Evolutionary conservation across 2,888 invertebrate genomes (phyloP), one percentile per base, ranked within the genome.

Genomic region (Lochmaea capreae): DNA sequence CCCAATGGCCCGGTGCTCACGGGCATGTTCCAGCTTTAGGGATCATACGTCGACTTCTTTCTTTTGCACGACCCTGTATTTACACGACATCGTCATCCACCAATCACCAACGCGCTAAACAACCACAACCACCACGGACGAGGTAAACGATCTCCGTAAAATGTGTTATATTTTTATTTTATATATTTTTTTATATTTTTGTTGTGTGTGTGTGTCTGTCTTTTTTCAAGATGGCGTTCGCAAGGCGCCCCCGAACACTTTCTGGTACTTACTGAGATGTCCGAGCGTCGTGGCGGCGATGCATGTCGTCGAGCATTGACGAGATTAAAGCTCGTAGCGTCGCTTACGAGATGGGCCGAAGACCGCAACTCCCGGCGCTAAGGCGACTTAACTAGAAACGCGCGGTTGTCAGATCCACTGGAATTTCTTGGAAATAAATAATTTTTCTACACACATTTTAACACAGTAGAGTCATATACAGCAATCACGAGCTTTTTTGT

Each of bases 1-100:
- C 90, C 91, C 88, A 88, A 88, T 87, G 88, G 87, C 87, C 90
- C 90, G 87, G 89, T 90, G 89, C 90, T 90, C 88, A 90, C 90
- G 89, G 90, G 90, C 90, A 91, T 91, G 86, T 89, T 89, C 82
- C 77, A 80, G 81, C 82, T 78, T 82, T 78, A 68, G 69, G 79
- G 74, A 72, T 79, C 77, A 79, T 76, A 79, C 80, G 79, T 77
- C 77, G 54, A 65, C 67, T 67, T 59, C 65, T 67, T 76, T 68
- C 70, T 74, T 75, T 71, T 77, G 76, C 74, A 76, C 65, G 74
- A 77, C 75, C 75, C 72, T 63, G 62, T 70, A 61, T 63, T 26
- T 70, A 72, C 39, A 42, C 42, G 42, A 39, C 62, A 63, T 16
- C 62, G 43, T 59, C 61, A 43, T 57, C 46, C 65, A 54, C 71